phyloP scores from a whole-genome alignment of 1,140 invertebrate genomes.

The Anastatus disparis region DNA sequence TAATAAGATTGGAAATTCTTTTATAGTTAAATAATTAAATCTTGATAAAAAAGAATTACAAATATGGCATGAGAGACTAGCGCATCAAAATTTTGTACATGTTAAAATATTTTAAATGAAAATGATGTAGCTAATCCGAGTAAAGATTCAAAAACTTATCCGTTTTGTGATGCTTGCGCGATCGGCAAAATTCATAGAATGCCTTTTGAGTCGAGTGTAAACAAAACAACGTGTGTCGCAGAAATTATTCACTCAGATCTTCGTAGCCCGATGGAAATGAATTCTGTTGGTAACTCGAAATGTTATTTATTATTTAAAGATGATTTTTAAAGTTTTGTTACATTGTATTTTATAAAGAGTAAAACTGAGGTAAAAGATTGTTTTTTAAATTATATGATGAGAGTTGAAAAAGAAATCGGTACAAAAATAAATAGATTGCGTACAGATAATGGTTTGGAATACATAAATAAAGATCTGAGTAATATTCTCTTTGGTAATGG shows the following conservation, averaged over 20 bases:
- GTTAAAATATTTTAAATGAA: constrained; percentile 51
- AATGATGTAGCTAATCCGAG: too few relatives aligned
- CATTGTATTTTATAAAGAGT: background rate
- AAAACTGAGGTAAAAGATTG: constrained; percentile 52
- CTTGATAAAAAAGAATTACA: too few relatives aligned
- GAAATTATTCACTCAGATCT: constrained; percentile 62
- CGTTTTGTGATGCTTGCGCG: too few relatives aligned
- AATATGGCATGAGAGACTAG: too few relatives aligned
- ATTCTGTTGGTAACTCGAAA: constrained; percentile 51
- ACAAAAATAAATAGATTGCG: constrained; percentile 36
- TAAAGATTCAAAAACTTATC: too few relatives aligned
- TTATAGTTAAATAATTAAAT: too few relatives aligned
- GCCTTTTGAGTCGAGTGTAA: constrained; percentile 49
- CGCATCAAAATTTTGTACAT: too few relatives aligned
- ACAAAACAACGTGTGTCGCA: constrained; percentile 51
- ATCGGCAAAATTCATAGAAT: too few relatives aligned
- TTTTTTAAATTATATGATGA: constrained; percentile 44
- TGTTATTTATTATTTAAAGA: constrained; percentile 62
- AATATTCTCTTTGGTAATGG: background rate
- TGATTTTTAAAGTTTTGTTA: constrained; percentile 49
- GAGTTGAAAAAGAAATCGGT: constrained; percentile 44
- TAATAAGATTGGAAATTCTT: background rate
- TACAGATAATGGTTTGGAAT: background rate
- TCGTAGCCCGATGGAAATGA: constrained; percentile 61
- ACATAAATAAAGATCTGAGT: background rate